Conservation (phyloP, 2,797 vertebrate genomes). For the Diglossa cyanea region DNA sequence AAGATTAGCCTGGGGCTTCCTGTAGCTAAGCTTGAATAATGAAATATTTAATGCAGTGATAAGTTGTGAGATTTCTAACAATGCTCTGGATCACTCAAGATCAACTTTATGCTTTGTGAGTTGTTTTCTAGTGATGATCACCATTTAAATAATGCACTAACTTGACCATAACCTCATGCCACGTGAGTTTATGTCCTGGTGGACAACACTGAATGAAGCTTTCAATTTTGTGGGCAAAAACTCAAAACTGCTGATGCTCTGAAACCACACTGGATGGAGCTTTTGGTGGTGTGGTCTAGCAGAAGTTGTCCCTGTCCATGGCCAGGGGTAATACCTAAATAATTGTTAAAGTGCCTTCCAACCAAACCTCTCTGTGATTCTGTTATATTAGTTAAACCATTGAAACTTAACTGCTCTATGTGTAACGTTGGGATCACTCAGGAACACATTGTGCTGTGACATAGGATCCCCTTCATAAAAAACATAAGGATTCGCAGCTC, state of each 20-base stretch:
- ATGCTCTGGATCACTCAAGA: neutral
- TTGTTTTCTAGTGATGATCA: neutral
- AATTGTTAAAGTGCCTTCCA: neutral
- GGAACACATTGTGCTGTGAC: neutral
- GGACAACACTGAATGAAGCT: neutral
- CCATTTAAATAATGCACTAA: neutral
- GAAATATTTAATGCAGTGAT: neutral
- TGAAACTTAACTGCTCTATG: neutral
- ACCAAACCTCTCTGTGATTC: neutral
- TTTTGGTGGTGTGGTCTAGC: rapidly evolving
- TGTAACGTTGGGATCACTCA: neutral
- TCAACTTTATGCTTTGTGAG: neutral
- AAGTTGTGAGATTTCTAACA: neutral
- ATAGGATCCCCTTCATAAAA: neutral
- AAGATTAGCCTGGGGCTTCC: neutral
- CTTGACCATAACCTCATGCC: neutral
- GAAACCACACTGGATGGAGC: neutral
- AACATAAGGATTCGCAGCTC: neutral
- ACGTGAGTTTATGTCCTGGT: neutral
- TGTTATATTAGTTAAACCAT: neutral
- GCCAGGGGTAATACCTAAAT: neutral
- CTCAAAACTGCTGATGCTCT: neutral
- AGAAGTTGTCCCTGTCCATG: neutral
- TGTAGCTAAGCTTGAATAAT: neutral
- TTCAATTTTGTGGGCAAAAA: neutral